These are phyloP conservation scores for Cydia fagiglandana DNA, from an alignment of 1,140 invertebrate species.

Conservation along the genomic window DNA sequence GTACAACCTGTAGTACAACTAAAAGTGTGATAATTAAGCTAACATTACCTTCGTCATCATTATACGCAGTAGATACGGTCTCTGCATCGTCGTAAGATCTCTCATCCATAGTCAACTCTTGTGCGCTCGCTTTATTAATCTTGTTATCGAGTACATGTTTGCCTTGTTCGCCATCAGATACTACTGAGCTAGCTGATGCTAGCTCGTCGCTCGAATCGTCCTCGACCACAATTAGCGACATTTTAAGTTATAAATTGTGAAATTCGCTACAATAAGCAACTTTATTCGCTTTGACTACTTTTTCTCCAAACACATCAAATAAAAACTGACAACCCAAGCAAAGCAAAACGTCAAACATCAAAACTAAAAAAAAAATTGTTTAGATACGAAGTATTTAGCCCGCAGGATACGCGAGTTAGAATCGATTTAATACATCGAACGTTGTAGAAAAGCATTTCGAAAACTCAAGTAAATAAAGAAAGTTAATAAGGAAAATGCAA, in stretches of 20 bases:
- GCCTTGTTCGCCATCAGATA: neutral
- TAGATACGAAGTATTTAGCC: neutral
- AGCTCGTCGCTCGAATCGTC: neutral
- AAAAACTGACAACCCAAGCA: neutral
- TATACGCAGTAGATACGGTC: neutral
- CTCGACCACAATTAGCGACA: slow-evolving; percentile 20
- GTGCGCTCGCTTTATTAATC: neutral
- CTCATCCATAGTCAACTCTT: neutral
- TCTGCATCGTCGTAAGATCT: neutral
- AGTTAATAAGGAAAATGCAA: no score
- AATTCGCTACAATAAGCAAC: neutral
- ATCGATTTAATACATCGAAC: no score
- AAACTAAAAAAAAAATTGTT: neutral
- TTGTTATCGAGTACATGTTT: neutral
- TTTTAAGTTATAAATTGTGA: slow-evolving; percentile 11
- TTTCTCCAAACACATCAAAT: neutral
- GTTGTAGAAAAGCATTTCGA: no score
- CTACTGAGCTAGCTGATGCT: neutral
- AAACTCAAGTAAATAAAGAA: no score
- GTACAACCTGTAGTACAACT: no score
- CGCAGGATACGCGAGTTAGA: no score
- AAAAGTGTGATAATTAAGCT: neutral
- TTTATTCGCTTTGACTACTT: neutral
- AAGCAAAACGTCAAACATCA: neutral
- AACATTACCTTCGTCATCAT: neutral